phyloP scores from a whole-genome alignment of 1,140 invertebrate species.

The Temnothorax curvispinosus region DNA sequence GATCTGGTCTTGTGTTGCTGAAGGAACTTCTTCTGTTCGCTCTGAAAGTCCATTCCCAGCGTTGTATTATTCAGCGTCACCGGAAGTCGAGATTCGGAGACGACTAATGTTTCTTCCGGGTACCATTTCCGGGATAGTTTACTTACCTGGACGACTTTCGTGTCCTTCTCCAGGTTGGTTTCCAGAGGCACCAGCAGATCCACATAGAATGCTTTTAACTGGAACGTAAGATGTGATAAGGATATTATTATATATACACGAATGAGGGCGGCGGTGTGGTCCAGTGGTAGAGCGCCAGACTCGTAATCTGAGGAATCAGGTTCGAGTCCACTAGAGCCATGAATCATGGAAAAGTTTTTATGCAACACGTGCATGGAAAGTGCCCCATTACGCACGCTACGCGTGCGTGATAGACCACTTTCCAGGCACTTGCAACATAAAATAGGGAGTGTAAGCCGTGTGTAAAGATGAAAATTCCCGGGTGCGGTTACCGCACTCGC shows the following conservation, averaged over 20 bases:
- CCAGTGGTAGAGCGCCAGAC: no score
- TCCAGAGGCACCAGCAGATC: slow-evolving; percentile 96
- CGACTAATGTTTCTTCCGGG: slow-evolving; percentile 3
- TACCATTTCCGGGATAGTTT: background rate
- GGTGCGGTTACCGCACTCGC: no score
- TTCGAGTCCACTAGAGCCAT: no score
- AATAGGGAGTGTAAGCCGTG: no score
- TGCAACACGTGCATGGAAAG: no score
- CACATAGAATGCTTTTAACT: slow-evolving; percentile 97
- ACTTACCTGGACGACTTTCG: slow-evolving; percentile 95
- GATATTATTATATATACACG: background rate
- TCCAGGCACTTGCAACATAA: no score
- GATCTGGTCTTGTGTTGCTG: slow-evolving; percentile 95
- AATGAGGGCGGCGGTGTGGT: no score
- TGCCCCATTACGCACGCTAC: no score
- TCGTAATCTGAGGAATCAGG: no score
- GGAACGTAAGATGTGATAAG: slow-evolving; percentile 71
- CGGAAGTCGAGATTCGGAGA: background rate
- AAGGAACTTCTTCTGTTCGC: slow-evolving; percentile 95
- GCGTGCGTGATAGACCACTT: no score
- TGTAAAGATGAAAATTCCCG: no score
- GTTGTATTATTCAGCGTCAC: slow-evolving; percentile 65
- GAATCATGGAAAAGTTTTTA: no score
- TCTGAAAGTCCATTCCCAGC: slow-evolving; percentile 85
- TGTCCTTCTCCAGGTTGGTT: slow-evolving; percentile 97